Conservation (phyloP, 2,113 vertebrate species). For the Mionectes macconnelli region DNA sequence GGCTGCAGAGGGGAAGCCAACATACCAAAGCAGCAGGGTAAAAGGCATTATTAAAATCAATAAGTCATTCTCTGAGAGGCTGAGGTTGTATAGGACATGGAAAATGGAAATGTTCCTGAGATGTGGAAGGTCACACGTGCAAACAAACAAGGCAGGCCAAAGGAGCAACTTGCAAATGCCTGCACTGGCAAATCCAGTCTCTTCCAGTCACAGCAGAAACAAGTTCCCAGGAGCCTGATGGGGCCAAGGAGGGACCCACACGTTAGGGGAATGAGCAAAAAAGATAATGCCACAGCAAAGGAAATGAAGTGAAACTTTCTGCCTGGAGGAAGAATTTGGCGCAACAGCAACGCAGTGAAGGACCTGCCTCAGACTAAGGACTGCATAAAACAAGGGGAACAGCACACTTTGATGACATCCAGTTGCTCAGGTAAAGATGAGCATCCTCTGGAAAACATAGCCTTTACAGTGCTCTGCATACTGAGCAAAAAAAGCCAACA, state of each 20-base stretch:
- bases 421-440: neutral
- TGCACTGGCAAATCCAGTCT: neutral
- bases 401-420: neutral
- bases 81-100: neutral
- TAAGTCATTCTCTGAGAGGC: constrained; percentile 57
- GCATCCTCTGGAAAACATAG: neutral
- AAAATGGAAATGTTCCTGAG: constrained; percentile 22
- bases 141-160: constrained; percentile 22
- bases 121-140: neutral
- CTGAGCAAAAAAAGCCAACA: neutral
- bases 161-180: neutral
- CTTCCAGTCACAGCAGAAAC: neutral
- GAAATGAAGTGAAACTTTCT: neutral
- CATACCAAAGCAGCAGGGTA: constrained; percentile 67
- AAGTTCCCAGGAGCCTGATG: neutral
- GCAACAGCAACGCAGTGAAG: neutral
- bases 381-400: neutral
- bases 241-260: neutral
- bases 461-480: neutral
- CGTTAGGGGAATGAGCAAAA: neutral
- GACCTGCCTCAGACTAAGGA: neutral
- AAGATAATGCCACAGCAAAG: neutral
- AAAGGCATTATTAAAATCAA: constrained; percentile 62
- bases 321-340: neutral
- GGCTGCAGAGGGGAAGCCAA: constrained; percentile 49